These are phyloP conservation scores for Tryphoninae sp. DNA, from an alignment of 2,888 invertebrate genomes.

Conservation along the genomic window DNA sequence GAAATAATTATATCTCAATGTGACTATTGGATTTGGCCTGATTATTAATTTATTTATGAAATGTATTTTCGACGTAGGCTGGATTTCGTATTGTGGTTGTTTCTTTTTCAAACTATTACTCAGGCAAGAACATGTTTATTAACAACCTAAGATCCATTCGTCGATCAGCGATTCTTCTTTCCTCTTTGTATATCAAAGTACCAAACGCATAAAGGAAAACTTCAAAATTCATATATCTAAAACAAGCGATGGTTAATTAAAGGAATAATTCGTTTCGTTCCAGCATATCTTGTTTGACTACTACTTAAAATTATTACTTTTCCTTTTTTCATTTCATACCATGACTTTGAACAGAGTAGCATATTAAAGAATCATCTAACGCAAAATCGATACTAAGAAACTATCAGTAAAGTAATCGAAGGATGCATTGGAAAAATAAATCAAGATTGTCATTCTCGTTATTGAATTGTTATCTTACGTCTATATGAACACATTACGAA, in stretches of 20 bases:
- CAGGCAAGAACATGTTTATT: neutral
- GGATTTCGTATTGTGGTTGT: conserved; percentile 34
- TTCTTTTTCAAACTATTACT: neutral
- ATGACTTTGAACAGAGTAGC: no score
- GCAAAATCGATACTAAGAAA: no score
- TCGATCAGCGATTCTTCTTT: neutral
- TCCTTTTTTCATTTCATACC: no score
- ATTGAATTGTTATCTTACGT: neutral
- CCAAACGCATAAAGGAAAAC: neutral
- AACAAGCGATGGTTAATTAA: neutral
- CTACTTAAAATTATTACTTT: no score
- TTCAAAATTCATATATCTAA: neutral
- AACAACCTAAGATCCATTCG: neutral
- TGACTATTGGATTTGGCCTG: conserved; percentile 58
- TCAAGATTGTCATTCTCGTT: neutral
- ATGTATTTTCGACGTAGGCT: conserved; percentile 49
- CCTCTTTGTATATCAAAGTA: neutral
- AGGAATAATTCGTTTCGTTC: neutral
- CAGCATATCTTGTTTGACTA: no score
- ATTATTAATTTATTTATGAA: conserved; percentile 46
- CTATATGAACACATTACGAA: neutral
- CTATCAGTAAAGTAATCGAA: neutral
- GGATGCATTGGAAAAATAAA: neutral
- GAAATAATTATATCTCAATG: conserved; percentile 49
- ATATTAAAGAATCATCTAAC: no score